A percentile compares a stretch with the other conserved stretches of the same genome.
These are phyloP conservation scores for Physella acuta DNA, from an alignment of 1,140 invertebrate species.

Conservation along the genomic window DNA sequence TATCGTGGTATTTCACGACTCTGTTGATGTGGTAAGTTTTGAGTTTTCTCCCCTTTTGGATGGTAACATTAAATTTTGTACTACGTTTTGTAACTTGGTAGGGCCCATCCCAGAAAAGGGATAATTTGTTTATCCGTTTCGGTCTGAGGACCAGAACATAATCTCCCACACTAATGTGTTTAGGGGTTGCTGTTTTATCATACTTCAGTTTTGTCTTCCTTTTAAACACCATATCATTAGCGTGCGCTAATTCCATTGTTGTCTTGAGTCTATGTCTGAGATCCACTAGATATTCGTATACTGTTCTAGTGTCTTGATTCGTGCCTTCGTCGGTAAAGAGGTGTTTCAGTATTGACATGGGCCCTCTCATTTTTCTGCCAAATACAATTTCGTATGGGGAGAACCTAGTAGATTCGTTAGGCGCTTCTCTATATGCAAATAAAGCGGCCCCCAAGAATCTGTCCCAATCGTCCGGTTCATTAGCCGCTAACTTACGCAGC, in stretches of 20 bases:
- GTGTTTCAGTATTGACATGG: background rate
- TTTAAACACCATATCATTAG: background rate
- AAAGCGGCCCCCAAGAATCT: background rate
- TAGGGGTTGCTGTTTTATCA: background rate
- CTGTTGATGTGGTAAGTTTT: background rate
- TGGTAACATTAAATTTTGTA: background rate
- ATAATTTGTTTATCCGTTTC: background rate
- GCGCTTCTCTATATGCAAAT: background rate
- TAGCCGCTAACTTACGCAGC: background rate
- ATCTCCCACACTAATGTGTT: background rate
- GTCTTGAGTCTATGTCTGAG: background rate
- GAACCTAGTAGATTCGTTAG: background rate
- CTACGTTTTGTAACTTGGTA: background rate
- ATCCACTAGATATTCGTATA: background rate
- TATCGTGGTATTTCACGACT: background rate
- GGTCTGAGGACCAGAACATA: background rate
- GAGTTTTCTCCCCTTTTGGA: background rate
- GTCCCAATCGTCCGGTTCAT: background rate
- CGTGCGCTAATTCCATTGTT: background rate
- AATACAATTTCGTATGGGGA: background rate
- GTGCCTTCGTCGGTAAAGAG: background rate
- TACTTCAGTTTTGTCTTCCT: background rate
- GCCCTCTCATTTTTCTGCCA: background rate
- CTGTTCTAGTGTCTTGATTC: background rate
- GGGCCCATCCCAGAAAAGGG: background rate